These are phyloP conservation scores for Archaeoteleia sp. DNA, from an alignment of 2,888 invertebrate genomes.

Conservation along the genomic window DNA sequence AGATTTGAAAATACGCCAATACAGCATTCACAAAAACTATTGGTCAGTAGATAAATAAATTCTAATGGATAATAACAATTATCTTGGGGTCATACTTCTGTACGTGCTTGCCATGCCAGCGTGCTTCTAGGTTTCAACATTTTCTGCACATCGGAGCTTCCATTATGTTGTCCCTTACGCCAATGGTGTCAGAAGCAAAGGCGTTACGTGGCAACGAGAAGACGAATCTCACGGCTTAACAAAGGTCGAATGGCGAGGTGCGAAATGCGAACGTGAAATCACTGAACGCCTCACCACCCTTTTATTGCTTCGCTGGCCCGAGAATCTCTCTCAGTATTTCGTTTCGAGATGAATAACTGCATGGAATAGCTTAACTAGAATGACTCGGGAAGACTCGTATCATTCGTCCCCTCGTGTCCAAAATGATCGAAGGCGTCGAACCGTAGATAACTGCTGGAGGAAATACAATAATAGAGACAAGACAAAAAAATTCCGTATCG, in stretches of 20 bases:
- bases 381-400: constrained; percentile 56
- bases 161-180: constrained; percentile 38
- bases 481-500: constrained; percentile 22
- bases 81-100: no score
- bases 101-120: no score
- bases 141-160: constrained; percentile 48
- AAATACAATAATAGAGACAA: constrained; percentile 59
- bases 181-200: constrained; percentile 41
- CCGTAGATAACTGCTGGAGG: constrained; percentile 64
- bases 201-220: constrained; percentile 52
- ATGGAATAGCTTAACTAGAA: constrained; percentile 57
- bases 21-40: no score
- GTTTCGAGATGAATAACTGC: constrained; percentile 55
- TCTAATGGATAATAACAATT: no score
- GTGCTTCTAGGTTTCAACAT: constrained; percentile 40
- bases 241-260: constrained; percentile 50
- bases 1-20: no score
- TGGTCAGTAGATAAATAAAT: no score
- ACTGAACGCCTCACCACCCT: constrained; percentile 51
- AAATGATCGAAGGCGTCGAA: constrained; percentile 67
- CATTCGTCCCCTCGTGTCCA: constrained; percentile 56
- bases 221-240: constrained; percentile 43
- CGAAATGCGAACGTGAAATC: constrained; percentile 46
- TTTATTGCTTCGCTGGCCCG: constrained; percentile 50
- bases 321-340: constrained; percentile 59